These are phyloP conservation scores for Neoascia interrupta DNA, from an alignment of 2,888 invertebrate genomes.

Conservation along the genomic window DNA sequence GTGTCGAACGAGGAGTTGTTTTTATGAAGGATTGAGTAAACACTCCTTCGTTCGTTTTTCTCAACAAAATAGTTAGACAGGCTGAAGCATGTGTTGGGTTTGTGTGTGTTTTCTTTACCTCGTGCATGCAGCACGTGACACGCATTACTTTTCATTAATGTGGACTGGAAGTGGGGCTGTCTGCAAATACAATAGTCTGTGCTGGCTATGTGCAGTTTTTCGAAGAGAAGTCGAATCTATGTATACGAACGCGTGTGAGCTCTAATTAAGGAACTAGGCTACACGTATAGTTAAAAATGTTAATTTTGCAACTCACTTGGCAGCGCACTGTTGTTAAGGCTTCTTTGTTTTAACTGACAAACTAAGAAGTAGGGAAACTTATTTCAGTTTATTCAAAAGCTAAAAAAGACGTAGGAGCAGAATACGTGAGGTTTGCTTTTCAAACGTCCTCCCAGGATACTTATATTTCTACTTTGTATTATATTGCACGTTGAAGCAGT, in stretches of 20 bases:
- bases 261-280: constrained; percentile 44
- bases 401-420: not conserved
- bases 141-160: constrained; percentile 67
- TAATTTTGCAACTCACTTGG: constrained; percentile 24
- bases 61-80: constrained; percentile 10
- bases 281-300: constrained; percentile 33
- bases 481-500: too few species aligned
- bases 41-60: constrained; percentile 30
- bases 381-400: not conserved
- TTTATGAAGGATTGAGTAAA: constrained; percentile 48
- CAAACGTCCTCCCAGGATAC: not conserved
- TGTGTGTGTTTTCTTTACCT: constrained; percentile 16
- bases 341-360: not conserved
- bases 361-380: not conserved
- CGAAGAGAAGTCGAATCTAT: not conserved
- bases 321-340: not conserved
- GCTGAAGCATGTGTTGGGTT: constrained; percentile 1
- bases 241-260: constrained; percentile 5
- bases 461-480: too few species aligned
- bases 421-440: not conserved
- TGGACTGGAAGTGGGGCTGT: not conserved
- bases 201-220: constrained; percentile 2
- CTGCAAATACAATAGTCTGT: constrained; percentile 13
- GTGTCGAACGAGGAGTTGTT: constrained; percentile 49
- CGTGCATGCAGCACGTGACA: constrained; percentile 64